phyloP scores from a whole-genome alignment of 2,888 invertebrate genomes.

The Parelbella ahira region DNA sequence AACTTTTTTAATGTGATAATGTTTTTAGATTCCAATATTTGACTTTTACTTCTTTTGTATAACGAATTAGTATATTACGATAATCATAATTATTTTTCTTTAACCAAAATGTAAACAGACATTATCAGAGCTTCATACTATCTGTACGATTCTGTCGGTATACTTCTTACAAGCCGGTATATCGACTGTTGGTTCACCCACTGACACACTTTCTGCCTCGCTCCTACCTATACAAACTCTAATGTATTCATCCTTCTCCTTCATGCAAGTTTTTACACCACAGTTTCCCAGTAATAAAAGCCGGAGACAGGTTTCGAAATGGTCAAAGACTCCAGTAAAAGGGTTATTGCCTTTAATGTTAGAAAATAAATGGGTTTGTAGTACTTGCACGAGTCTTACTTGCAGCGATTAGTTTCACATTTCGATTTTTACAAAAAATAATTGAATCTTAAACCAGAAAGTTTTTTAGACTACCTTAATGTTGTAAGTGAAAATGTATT shows the following conservation, averaged over 20 bases:
- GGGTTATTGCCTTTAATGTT: constrained; percentile 17
- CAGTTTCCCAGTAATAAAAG: constrained; percentile 64
- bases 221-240: constrained; percentile 31
- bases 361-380: constrained; percentile 6
- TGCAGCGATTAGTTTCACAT: no score
- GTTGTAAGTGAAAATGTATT: no score
- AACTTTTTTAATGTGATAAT: no score
- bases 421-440: no score
- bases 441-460: no score
- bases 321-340: constrained; percentile 18
- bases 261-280: constrained; percentile 50
- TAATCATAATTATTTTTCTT: no score
- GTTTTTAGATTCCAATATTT: no score
- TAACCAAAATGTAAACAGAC: no score
- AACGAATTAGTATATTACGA: no score
- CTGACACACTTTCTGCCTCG: constrained; percentile 64
- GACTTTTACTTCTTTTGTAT: no score
- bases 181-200: constrained; percentile 43
- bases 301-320: constrained; percentile 45
- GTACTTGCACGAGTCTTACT: not conserved
- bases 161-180: constrained; percentile 19
- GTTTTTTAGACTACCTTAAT: no score
- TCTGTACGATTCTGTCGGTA: not conserved
- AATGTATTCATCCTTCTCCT: constrained; percentile 40
- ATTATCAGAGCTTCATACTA: not conserved